These are phyloP conservation scores for Philaethria dido DNA, from an alignment of 2,888 invertebrate genomes.

Conservation along the genomic window DNA sequence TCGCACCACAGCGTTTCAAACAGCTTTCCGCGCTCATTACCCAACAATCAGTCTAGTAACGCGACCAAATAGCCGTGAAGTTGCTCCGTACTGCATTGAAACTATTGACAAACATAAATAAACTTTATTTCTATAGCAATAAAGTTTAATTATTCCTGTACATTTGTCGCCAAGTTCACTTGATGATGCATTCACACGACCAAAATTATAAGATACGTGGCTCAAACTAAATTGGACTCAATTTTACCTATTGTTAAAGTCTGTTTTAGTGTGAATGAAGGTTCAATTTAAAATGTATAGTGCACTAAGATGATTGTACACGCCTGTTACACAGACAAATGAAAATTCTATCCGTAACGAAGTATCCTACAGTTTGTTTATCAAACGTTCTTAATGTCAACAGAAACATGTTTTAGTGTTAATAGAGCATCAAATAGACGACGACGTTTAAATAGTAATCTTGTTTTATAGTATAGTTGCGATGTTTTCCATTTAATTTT, in stretches of 20 bases:
- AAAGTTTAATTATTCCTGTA: constrained; percentile 28
- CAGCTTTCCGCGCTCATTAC: constrained; percentile 57
- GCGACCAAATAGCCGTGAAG: constrained; percentile 49
- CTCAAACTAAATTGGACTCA: constrained; percentile 25
- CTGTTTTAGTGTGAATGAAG: background rate
- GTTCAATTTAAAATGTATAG: constrained; percentile 45
- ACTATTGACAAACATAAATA: constrained; percentile 27
- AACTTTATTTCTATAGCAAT: constrained; percentile 27
- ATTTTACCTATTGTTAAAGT: constrained; percentile 6
- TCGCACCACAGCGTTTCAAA: constrained; percentile 48
- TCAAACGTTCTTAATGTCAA: constrained; percentile 29
- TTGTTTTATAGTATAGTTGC: background rate
- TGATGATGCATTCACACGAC: constrained; percentile 48
- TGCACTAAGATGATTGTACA: constrained; percentile 58
- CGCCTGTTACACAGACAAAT: constrained; percentile 64
- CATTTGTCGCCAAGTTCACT: constrained; percentile 37
- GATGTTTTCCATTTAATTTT: no score
- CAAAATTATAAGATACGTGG: constrained; percentile 30
- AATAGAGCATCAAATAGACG: constrained; percentile 1
- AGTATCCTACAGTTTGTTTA: constrained; percentile 47
- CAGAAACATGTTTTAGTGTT: background rate
- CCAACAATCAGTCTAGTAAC: constrained; percentile 50
- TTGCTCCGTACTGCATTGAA: constrained; percentile 47
- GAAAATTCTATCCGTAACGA: constrained; percentile 63
- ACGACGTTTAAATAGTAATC: background rate